Conservation (phyloP, 2,113 vertebrate genomes). For the Chinchilla lanigera region DNA sequence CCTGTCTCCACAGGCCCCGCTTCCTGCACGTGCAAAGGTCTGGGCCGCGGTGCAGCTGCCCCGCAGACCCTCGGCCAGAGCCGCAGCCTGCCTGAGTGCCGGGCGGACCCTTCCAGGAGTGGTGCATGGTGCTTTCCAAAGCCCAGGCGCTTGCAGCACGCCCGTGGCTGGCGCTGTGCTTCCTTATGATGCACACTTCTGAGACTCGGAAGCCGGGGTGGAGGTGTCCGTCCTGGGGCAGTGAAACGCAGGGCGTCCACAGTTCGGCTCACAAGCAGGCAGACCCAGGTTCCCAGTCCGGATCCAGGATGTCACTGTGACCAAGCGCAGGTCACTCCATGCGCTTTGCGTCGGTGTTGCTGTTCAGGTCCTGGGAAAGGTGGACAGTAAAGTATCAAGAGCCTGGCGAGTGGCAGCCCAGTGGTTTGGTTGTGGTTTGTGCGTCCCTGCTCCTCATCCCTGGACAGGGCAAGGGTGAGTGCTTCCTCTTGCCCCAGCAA, state of each 20-base stretch:
- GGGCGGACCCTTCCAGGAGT: neutral
- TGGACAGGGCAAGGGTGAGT: neutral
- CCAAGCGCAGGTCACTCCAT: neutral
- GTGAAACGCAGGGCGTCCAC: neutral
- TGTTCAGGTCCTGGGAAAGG: neutral
- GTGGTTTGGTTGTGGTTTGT: neutral
- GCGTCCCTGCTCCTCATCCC: neutral
- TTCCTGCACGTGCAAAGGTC: slow-evolving; percentile 85
- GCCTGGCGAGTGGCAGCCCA: neutral
- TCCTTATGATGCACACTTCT: neutral
- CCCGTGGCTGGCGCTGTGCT: neutral
- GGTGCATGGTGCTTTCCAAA: neutral
- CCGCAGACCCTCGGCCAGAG: neutral
- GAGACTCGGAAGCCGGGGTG: neutral
- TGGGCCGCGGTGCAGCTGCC: neutral
- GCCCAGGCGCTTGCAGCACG: neutral
- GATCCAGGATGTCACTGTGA: neutral
- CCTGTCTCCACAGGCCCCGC: slow-evolving; percentile 80
- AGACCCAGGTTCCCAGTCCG: neutral
- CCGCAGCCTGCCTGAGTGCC: neutral
- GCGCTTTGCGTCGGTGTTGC: neutral
- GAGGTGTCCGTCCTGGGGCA: neutral
- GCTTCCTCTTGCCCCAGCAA: neutral
- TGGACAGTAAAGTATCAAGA: slow-evolving; percentile 19
- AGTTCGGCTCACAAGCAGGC: neutral